Percentiles rank a stretch among this genome's conserved stretches.
These are phyloP conservation scores for Melanogrammus aeglefinus DNA, from an alignment of 2,797 vertebrate species.

Conservation along the genomic window DNA sequence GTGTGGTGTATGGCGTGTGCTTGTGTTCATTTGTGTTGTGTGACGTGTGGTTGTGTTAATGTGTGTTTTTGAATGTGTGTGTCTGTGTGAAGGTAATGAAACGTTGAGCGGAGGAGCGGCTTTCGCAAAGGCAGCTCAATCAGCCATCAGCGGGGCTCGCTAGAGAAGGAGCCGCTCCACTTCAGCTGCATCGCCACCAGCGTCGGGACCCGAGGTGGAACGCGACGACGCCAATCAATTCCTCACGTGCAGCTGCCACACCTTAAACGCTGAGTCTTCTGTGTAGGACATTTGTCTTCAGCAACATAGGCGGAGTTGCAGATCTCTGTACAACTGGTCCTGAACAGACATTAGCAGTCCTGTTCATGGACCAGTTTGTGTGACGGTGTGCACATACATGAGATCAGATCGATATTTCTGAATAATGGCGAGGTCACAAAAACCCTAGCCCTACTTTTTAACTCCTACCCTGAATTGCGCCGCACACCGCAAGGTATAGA, in stretches of 20 bases:
- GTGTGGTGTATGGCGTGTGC: too few relatives aligned
- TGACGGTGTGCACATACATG: too few relatives aligned
- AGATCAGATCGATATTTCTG: too few relatives aligned
- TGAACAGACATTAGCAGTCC: too few relatives aligned
- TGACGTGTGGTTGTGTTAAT: neutral
- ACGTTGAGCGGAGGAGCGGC: conserved; percentile 92
- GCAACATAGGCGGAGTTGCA: neutral
- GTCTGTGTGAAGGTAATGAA: conserved; percentile 79
- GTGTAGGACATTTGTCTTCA: neutral
- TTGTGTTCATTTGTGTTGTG: neutral
- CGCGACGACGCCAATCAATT: conserved; percentile 99
- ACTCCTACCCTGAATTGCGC: too few relatives aligned
- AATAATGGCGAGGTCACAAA: too few relatives aligned
- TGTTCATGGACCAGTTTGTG: too few relatives aligned
- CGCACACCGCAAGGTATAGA: too few relatives aligned
- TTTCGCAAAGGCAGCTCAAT: conserved; percentile 98
- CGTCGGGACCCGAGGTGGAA: conserved; percentile 97
- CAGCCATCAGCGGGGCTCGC: conserved; percentile 92
- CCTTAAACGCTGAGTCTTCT: neutral
- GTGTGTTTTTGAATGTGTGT: neutral
- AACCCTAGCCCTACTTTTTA: too few relatives aligned
- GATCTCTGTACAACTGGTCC: too few relatives aligned
- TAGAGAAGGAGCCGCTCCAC: conserved; percentile 97
- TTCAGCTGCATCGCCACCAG: conserved; percentile 98
- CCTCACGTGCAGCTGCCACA: conserved; percentile 74